A percentile compares a stretch with the other conserved stretches of the same genome.
Evolutionary conservation across 2,113 vertebrate species (phyloP).

Genomic region (Austrofundulus limnaeus): DNA sequence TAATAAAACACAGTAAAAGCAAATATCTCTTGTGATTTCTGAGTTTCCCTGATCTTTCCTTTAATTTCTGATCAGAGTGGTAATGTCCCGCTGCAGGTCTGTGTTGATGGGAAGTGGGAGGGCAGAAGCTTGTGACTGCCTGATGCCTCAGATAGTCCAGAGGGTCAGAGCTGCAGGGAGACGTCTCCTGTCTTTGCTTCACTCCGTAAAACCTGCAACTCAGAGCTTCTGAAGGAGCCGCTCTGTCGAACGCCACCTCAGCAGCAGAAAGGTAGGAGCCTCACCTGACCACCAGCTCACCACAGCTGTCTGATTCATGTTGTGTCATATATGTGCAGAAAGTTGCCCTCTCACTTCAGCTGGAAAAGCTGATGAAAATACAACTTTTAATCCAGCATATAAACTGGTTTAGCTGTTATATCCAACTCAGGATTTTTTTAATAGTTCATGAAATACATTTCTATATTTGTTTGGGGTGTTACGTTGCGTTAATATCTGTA

Average conservation of each 20-base stretch:
- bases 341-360: no score
- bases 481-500: no score
- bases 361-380: no score
- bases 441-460: no score
- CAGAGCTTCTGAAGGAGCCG: constrained; percentile 18
- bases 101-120: constrained; percentile 36
- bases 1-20: neutral
- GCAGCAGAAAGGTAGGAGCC: constrained; percentile 39
- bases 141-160: constrained; percentile 27
- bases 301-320: no score
- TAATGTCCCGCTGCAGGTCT: constrained; percentile 54
- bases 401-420: no score
- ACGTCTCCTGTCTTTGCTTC: constrained; percentile 18
- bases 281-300: accelerated
- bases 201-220: constrained; percentile 8
- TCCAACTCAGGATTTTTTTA: no score
- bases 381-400: no score
- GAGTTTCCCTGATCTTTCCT: neutral
- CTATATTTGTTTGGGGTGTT: no score
- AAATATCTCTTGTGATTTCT: neutral
- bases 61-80: constrained; percentile 13
- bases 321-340: no score
- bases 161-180: constrained; percentile 24
- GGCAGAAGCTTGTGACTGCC: constrained; percentile 14
- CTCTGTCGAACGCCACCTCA: constrained; percentile 20